Conservation (phyloP, 92 coral and sea anemone genomes). For the Porites divaricata region DNA sequence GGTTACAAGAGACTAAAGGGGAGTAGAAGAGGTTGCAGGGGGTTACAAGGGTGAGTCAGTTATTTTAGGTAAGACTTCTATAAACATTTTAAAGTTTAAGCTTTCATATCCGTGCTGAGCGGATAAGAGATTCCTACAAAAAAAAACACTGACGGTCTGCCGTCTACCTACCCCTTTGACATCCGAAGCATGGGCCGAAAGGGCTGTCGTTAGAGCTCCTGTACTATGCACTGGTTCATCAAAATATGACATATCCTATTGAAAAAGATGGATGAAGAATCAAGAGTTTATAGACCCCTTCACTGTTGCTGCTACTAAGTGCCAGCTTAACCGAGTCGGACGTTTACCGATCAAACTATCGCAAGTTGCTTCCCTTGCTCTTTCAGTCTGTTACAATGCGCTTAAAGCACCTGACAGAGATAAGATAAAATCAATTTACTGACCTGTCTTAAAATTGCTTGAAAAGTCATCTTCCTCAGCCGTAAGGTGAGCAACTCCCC, state of each 20-base stretch:
- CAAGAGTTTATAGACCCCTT: background rate
- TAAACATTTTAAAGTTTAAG: no score
- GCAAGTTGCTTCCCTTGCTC: no score
- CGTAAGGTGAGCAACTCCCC: conserved; percentile 88
- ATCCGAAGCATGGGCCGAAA: conserved; percentile 91
- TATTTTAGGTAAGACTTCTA: no score
- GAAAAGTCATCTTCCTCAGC: conserved; percentile 76
- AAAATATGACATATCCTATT: conserved; percentile 86
- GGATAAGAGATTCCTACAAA: no score
- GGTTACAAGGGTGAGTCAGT: no score
- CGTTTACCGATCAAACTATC: no score
- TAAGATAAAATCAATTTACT: background rate
- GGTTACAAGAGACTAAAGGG: no score
- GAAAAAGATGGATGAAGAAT: background rate
- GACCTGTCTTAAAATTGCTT: conserved; percentile 84
- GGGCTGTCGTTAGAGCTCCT: conserved; percentile 88
- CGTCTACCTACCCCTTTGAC: conserved; percentile 84
- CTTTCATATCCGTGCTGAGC: no score
- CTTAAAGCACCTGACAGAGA: background rate
- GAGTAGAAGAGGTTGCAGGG: no score
- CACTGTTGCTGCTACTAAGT: no score
- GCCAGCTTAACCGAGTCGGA: no score
- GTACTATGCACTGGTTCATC: conserved; percentile 90
- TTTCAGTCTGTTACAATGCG: background rate
- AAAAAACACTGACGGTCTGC: no score